Evolutionary conservation across 2,113 vertebrate species (phyloP).

Genomic region (Notiomystis cincta): DNA sequence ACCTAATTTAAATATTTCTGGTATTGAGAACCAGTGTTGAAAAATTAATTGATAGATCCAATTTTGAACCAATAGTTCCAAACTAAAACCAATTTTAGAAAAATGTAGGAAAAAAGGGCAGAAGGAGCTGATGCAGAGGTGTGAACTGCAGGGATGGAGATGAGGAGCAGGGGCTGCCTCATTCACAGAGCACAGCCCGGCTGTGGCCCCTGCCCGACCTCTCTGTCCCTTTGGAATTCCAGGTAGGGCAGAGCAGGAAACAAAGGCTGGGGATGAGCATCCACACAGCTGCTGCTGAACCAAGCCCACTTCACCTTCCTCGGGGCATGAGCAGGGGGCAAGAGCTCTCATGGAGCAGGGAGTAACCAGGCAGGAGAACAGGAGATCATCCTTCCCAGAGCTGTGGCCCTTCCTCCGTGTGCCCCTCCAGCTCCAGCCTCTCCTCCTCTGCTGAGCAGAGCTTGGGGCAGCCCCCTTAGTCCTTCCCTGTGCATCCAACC

Average conservation of each 20-base stretch:
- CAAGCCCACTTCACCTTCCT: background rate
- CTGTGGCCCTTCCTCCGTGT: background rate
- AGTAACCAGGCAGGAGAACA: background rate
- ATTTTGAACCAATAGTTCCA: background rate
- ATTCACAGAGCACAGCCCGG: background rate
- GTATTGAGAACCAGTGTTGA: background rate
- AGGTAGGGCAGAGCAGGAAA: background rate
- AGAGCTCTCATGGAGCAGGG: background rate
- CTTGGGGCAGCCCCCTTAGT: background rate
- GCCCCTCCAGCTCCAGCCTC: background rate
- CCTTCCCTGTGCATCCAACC: background rate
- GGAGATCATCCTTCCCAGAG: fast-evolving
- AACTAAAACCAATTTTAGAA: background rate
- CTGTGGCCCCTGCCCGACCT: fast-evolving
- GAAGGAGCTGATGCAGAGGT: background rate
- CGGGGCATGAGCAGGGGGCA: fast-evolving
- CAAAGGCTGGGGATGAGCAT: background rate
- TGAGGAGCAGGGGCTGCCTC: background rate
- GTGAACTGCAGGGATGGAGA: background rate
- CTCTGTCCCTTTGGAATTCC: background rate
- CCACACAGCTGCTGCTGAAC: background rate
- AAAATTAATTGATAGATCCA: background rate
- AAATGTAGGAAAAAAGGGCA: background rate
- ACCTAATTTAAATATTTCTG: background rate
- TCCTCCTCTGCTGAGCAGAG: fast-evolving